Evolutionary conservation across 2,113 vertebrate species (phyloP).

Genomic region (Ceyx margarethae): DNA sequence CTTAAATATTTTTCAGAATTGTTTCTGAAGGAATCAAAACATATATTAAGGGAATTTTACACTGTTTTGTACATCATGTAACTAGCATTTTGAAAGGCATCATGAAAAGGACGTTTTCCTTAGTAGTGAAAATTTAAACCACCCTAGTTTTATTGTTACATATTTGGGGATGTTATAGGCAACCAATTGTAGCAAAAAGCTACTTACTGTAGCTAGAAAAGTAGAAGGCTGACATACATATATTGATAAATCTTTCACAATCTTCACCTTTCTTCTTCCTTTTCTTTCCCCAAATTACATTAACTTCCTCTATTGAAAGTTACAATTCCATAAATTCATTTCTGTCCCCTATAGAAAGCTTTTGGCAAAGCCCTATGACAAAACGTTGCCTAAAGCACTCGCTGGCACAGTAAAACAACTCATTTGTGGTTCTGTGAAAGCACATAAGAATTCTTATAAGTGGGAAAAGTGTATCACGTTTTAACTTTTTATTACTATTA

Average conservation of each 20-base stretch:
- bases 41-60: not conserved
- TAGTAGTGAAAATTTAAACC: not conserved
- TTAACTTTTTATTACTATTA: not conserved
- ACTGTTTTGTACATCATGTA: not conserved
- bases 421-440: not conserved
- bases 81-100: not conserved
- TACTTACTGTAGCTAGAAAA: not conserved
- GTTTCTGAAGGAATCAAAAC: not conserved
- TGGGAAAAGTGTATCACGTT: not conserved
- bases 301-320: not conserved
- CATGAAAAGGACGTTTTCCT: not conserved
- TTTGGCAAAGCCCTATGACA: not conserved
- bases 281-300: not conserved
- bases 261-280: not conserved
- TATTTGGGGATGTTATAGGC: not conserved
- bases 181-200: not conserved
- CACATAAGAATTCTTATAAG: not conserved
- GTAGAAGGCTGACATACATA: not conserved
- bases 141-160: not conserved
- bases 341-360: not conserved
- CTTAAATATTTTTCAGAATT: not conserved
- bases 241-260: not conserved
- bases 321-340: not conserved
- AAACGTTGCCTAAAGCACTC: constrained; percentile 9
- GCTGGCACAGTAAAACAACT: not conserved